Evolutionary conservation across 2,888 invertebrate genomes (phyloP), one percentile per base, ranked within the genome.

Genomic region (Ditula angustiorana): DNA sequence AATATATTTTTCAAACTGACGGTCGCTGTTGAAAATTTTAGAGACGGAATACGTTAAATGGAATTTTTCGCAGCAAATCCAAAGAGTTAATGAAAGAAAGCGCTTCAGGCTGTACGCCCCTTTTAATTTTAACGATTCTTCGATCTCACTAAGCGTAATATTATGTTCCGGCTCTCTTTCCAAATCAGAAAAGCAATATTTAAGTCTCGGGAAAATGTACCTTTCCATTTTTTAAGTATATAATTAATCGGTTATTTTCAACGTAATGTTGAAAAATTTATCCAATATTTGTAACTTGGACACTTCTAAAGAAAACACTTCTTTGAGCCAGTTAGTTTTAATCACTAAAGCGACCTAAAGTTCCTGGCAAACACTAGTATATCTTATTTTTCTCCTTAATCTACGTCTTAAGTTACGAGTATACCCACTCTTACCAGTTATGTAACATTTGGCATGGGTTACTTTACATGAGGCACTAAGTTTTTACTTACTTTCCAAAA

Each of bases 101-200:
- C 68, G 85, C 90, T 82, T 23, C 67, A 56, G 80, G 90, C 85
- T 75, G 71, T 74, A 74, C 78, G 77, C 73, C 83, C 78, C 76
- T 84, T 87, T 84, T 81, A 83, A 86, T 86, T 84, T 82, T 74
- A 78, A 74, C 71, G 77, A 80, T 73, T 79, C 78, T 73, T 73
- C 75, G 84, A 83, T 82, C 78, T 59, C 62, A 68, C 81, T 90
- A 90, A 91, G 89, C 86, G 87, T 77, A 87, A 88, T 86, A 85
- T 88, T 85, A 83, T 88, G 87, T 88, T 85, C 79, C 76, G 80
- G 83, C 84, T 73, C 75, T 72, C 74, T 69, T 80, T 70, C 75
- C 67, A 64, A 65, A 69, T 73, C 78, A 78, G 74, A 77, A 78
- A 66, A 69, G 67, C 68, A 73, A 70, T 72, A 69, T 71, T 41